These are phyloP conservation scores for Rhabdophis nuchalis DNA, from an alignment of 2,797 vertebrate species.

Conservation along the genomic window DNA sequence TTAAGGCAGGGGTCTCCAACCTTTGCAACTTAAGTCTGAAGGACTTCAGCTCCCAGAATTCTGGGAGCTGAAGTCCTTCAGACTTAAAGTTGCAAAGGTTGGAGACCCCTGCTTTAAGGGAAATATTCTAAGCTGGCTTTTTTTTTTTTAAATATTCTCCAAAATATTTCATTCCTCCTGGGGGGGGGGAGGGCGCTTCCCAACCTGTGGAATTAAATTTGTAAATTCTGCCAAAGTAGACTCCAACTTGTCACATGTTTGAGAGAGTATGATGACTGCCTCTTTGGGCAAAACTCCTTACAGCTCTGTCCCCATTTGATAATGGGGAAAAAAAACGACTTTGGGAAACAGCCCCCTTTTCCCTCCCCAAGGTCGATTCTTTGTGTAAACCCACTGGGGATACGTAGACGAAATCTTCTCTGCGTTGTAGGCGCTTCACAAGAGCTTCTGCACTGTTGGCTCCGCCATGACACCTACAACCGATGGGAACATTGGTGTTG, in stretches of 20 bases:
- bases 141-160: no score
- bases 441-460: conserved; percentile 24
- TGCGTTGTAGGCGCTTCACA: conserved; percentile 10
- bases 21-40: no score
- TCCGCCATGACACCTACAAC: conserved; percentile 18
- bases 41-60: no score
- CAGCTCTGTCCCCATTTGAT: neutral
- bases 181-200: no score
- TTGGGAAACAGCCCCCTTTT: neutral
- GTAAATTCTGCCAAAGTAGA: neutral
- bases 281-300: neutral
- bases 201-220: neutral
- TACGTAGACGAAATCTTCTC: neutral
- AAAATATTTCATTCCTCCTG: no score
- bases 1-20: no score
- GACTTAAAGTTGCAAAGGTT: no score
- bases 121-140: no score
- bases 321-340: neutral
- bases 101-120: no score
- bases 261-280: neutral
- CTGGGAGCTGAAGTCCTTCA: no score
- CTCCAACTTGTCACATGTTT: neutral
- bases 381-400: neutral
- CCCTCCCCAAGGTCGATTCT: neutral
- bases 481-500: conserved; percentile 35